Evolutionary conservation across 1,140 invertebrate genomes (phyloP), one percentile per base, ranked within the genome.

Genomic region (Chymomyza costata): DNA sequence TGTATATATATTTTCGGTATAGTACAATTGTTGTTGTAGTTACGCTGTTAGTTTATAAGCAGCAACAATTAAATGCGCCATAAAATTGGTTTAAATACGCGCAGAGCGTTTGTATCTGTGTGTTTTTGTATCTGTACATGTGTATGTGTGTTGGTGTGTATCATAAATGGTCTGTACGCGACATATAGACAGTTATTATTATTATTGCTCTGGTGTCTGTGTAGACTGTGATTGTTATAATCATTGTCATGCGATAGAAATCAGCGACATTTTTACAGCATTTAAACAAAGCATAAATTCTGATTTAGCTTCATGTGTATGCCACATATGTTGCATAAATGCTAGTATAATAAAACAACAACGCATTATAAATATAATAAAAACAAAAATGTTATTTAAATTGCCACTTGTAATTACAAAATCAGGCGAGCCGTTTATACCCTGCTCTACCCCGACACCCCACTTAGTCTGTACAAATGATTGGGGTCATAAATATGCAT

Each of bases 281-380:
- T 80, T 80, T 80, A 81, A 80, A 73, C 73, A 80, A 80, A 80
- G 73, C 74, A 80, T 78, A 78, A 78, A 78, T 78, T 80, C 58
- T 78, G 71, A 78, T 78, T 78, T 80, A 78, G 71, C 57, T 71
- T 39, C 62, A 78, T 65, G 17, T 58, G 48, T 51, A 25, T 18
- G 38, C 46, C 44, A 18, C 50, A 55, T 41, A 55, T 55, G 51
- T 25, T 78, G 54, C 53, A 62, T 44, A 46, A 62, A 70, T 54
- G 44, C 46, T n/a, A n/a, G 69, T 76, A 63, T 70, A 71, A 78
- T 80, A 56, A 69, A 71, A 80, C 66, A 50, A 64, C 66, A 52
- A 5, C 21, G 8, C 21, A 25, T 25, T 25, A 25, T 25, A 8
- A 25, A 8, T 5, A 25, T 3, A 3, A 25, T 25, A 5, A 56